Base-by-base conservation (phyloP, 1,140 invertebrate genomes). In the Myzus persicae region DNA sequence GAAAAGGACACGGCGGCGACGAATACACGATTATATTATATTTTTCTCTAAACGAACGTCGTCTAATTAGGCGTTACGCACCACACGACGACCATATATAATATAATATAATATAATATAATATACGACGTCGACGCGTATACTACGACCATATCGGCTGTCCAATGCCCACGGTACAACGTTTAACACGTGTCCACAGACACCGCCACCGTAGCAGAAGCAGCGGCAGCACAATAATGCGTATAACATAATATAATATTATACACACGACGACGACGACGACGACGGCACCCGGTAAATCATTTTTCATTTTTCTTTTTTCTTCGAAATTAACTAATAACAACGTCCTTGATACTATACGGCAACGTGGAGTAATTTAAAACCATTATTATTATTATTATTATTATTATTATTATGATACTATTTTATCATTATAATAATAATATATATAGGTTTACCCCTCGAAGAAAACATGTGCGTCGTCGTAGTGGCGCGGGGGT, bases 181-280 rank as follows among this genome's bases (percentile, higher is more conserved):
- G 91, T 93, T 93, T 93, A 93, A 93, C 91, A 93, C 91, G 91
- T 93, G 91, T 93, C 91, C 81, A 42, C 81, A 84, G 18, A 82
- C 24, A 31, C 76, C 59, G 44, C 59, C 31, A 67, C 59, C 59
- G 59, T n/a, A 76, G 59, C 59, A 76, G 22, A 8, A 31, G 54
- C n/a, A 59, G 38, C 42, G 22, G 44, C 14, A 31, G 31, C 40
- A 38, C 22, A 40, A 42, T 40, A 85, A 51, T 5, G 48, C 42
- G 44, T n/a, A 88, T 48, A 87, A 46, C 18, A 88, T 88, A 46
- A 46, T 38, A 88, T 51, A 22, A 51, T 36, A 88, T 51, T 51
- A 51, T 38, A 88, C 26, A 44, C 59, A 76, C 14, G 20, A 44
- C 84, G 84, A 42, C 82, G 82, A 22, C 88, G 88, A 42, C 82